Evolutionary conservation across 2,797 vertebrate species (phyloP).

Genomic region (Natrix natrix): DNA sequence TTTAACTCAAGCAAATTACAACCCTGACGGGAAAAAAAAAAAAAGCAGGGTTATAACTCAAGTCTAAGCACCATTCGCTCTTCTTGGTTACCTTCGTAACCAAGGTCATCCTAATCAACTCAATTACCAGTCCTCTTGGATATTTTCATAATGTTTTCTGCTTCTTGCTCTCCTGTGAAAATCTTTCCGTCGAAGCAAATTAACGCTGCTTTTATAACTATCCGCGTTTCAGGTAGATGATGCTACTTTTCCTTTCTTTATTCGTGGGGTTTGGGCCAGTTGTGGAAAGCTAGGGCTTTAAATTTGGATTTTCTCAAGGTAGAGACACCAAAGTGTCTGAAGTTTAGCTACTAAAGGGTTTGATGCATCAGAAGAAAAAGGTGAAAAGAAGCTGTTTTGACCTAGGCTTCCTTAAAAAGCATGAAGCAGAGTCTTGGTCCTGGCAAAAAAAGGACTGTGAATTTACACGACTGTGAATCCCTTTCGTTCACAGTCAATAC

Average conservation of each 20-base stretch:
- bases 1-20: slow-evolving; percentile 81
- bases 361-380: background rate
- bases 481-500: too few species aligned
- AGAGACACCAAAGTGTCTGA: background rate
- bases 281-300: slow-evolving; percentile 68
- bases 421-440: too few species aligned
- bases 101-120: slow-evolving; percentile 99
- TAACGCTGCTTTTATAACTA: slow-evolving; percentile 94
- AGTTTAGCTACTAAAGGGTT: background rate
- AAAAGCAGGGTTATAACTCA: slow-evolving; percentile 88
- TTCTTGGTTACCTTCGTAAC: slow-evolving; percentile 85
- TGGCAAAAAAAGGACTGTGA: too few species aligned
- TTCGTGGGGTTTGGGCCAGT: slow-evolving; percentile 54
- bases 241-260: slow-evolving; percentile 65
- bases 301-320: background rate
- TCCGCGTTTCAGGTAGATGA: slow-evolving; percentile 87
- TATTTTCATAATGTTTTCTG: slow-evolving; percentile 99
- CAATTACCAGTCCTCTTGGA: slow-evolving; percentile 94
- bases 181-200: slow-evolving; percentile 97
- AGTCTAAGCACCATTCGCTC: slow-evolving; percentile 82
- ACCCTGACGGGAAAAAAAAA: slow-evolving; percentile 52
- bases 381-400: background rate
- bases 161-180: slow-evolving; percentile 99
- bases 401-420: too few species aligned
- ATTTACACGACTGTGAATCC: too few species aligned